A percentile compares a stretch with the other conserved stretches of the same genome.
Conservation (phyloP, 2,113 vertebrate species). For the Microcebus tavaratra region DNA sequence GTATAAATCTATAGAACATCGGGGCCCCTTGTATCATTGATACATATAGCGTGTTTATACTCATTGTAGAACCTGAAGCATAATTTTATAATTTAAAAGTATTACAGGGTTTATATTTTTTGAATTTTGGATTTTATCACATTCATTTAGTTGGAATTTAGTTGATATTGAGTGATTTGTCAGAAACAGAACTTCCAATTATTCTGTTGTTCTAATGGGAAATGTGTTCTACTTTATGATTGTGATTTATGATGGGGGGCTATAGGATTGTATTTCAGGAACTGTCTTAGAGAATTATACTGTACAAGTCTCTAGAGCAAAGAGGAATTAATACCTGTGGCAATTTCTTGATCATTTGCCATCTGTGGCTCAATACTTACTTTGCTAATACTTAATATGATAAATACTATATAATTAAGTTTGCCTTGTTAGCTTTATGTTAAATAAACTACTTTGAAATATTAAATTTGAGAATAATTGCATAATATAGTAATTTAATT, state of each 20-base stretch:
- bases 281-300: not conserved
- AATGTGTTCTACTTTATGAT: constrained; percentile 46
- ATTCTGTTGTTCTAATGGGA: constrained; percentile 52
- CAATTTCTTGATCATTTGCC: not conserved
- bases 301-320: not conserved
- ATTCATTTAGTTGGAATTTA: constrained; percentile 34
- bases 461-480: constrained; percentile 41
- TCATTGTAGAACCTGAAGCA: constrained; percentile 21
- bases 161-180: constrained; percentile 31
- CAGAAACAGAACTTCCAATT: constrained; percentile 10
- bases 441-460: constrained; percentile 14
- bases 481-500: not conserved
- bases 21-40: not conserved
- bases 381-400: constrained; percentile 48
- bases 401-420: not conserved
- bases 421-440: constrained; percentile 3
- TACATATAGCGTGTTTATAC: not conserved
- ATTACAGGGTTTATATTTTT: not conserved
- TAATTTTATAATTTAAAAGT: constrained; percentile 30
- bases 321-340: constrained; percentile 14
- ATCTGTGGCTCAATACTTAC: not conserved
- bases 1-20: not conserved
- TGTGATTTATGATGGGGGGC: not conserved
- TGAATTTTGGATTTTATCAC: constrained; percentile 34
- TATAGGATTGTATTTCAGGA: constrained; percentile 9